phyloP scores from a whole-genome alignment of 37 sponge, comb jelly and placozoan genomes.

The Dysidea cf. avara region DNA sequence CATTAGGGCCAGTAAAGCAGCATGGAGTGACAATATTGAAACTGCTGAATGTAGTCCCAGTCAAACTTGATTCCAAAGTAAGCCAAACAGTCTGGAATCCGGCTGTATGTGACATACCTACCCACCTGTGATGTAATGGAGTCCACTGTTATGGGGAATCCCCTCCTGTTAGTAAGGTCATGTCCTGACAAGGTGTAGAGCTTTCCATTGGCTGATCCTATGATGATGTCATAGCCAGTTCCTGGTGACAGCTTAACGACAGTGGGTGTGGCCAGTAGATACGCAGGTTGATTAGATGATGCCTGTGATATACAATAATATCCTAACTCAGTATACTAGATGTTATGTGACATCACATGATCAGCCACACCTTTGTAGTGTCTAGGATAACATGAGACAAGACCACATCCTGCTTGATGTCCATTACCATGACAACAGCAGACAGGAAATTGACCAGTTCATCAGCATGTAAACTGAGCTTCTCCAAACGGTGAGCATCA shows the following conservation, averaged over 20 bases:
- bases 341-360: no score
- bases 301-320: slow-evolving; percentile 33
- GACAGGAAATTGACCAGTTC: slow-evolving; percentile 58
- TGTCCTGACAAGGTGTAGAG: slow-evolving; percentile 38
- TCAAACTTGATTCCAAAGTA: neutral
- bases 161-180: neutral
- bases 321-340: no score
- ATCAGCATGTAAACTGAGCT: neutral
- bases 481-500: neutral
- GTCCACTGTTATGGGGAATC: slow-evolving; percentile 56
- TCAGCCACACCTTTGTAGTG: no score
- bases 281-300: slow-evolving; percentile 52
- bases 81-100: neutral
- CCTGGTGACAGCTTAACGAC: slow-evolving; percentile 21
- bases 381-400: no score
- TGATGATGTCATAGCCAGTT: slow-evolving; percentile 16
- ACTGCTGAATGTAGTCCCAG: neutral
- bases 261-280: slow-evolving; percentile 66
- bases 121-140: slow-evolving; percentile 62
- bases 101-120: neutral
- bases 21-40: neutral
- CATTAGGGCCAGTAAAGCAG: no score
- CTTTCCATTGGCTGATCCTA: slow-evolving; percentile 53
- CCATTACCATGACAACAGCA: slow-evolving; percentile 51
- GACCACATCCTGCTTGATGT: no score